Percentiles rank a stretch among this genome's conserved stretches.
Evolutionary conservation across 1,140 invertebrate species (phyloP).

Genomic region (Microplitis mediator): DNA sequence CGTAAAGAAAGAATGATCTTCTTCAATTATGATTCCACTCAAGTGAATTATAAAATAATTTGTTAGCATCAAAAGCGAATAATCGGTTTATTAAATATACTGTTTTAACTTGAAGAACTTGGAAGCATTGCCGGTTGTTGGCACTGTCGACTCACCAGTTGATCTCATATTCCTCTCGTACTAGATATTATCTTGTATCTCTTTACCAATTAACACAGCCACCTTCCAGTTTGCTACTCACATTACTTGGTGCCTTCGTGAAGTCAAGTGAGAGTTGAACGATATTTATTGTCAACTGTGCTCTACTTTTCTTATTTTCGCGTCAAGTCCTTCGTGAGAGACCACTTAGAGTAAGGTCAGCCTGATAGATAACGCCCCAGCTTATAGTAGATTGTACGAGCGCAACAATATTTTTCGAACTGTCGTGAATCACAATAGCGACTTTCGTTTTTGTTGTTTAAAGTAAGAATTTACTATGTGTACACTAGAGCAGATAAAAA

Average conservation of each 20-base stretch:
- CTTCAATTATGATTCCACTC: too few relatives aligned
- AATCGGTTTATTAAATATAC: too few relatives aligned
- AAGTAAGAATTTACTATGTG: neutral
- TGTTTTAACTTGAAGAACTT: too few relatives aligned
- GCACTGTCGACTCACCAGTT: conserved; percentile 1
- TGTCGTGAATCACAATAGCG: neutral
- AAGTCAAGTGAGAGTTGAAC: neutral
- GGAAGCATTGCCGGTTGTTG: neutral
- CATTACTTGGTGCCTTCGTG: neutral
- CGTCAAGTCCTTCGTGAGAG: conserved; percentile 29
- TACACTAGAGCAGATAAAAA: conserved; percentile 8
- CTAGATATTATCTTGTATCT: conserved; percentile 28
- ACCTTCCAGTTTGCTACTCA: conserved; percentile 12
- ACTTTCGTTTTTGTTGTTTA: conserved; percentile 6
- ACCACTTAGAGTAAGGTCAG: conserved; percentile 18
- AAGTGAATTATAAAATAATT: too few relatives aligned
- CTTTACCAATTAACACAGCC: conserved; percentile 32
- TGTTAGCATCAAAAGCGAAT: too few relatives aligned
- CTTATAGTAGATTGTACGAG: conserved; percentile 32
- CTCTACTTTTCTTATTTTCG: conserved; percentile 20
- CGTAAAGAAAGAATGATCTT: too few relatives aligned
- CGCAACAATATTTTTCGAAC: conserved; percentile 8
- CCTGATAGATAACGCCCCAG: conserved; percentile 20
- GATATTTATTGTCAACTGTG: conserved; percentile 25
- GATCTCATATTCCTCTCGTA: conserved; percentile 21